phyloP scores from a whole-genome alignment of 2,888 invertebrate species.

The Campopleginae sp. region DNA sequence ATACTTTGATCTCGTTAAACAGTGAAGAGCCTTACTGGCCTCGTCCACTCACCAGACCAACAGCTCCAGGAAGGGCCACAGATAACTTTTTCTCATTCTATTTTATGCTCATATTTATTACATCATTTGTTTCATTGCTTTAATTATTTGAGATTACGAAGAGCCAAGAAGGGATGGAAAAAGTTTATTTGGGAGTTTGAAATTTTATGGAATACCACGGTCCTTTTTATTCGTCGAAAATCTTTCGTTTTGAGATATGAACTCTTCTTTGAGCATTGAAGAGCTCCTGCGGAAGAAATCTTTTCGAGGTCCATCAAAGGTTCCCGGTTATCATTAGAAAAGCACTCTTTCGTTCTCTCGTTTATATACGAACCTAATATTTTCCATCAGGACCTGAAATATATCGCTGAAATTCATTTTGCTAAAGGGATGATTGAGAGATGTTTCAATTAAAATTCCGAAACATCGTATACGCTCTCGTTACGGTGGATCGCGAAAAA shows the following conservation, averaged over 20 bases:
- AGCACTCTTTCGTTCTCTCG: neutral
- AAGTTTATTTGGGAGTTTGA: neutral
- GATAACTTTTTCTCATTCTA: neutral
- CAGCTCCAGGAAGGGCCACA: neutral
- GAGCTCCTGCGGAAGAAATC: neutral
- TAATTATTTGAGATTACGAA: neutral
- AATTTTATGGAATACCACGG: conserved; percentile 7
- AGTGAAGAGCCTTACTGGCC: conserved; percentile 29
- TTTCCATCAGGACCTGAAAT: neutral
- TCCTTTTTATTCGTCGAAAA: neutral
- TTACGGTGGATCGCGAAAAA: neutral
- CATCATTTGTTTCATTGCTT: neutral
- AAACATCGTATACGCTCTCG: neutral
- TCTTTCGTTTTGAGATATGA: neutral
- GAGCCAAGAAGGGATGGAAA: neutral
- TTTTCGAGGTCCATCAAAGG: conserved; percentile 3
- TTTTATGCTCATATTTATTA: conserved; percentile 9
- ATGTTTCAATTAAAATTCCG: neutral
- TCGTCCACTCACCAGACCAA: conserved; percentile 33
- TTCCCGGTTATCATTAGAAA: neutral
- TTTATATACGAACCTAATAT: neutral
- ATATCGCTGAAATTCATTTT: neutral
- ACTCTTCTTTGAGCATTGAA: neutral
- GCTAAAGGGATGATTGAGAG: neutral
- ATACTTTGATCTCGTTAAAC: conserved; percentile 57